phyloP scores from a whole-genome alignment of 2,888 invertebrate genomes.

The Scaptomyza polygonia region DNA sequence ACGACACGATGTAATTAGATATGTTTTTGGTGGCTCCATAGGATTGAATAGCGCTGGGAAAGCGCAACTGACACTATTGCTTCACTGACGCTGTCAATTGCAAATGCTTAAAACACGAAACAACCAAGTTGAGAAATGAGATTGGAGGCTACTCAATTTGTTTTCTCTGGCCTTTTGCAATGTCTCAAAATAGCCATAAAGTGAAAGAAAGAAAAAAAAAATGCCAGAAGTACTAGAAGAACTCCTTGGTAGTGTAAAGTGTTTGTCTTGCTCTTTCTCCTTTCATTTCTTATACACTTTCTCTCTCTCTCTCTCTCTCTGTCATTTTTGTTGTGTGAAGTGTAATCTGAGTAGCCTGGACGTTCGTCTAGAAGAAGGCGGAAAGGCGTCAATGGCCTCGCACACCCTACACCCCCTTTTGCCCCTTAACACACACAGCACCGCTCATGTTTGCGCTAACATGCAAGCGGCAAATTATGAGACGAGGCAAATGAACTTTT shows the following conservation, averaged over 20 bases:
- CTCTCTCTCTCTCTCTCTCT: constrained; percentile 1
- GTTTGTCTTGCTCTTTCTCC: constrained; percentile 23
- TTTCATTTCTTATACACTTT: neutral
- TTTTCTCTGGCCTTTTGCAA: neutral
- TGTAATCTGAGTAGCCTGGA: constrained; percentile 61
- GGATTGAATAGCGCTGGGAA: constrained; percentile 55
- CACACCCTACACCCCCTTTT: constrained; percentile 11
- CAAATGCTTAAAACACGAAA: constrained; percentile 10
- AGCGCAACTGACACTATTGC: constrained; percentile 44
- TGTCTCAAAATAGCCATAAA: constrained; percentile 63
- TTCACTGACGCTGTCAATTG: constrained; percentile 62
- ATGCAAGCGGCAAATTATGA: constrained; percentile 77
- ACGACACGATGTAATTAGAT: constrained; percentile 75
- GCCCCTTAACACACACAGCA: constrained; percentile 3
- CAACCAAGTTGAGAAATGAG: constrained; percentile 7
- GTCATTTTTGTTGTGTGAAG: constrained; percentile 18
- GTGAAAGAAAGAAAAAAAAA: constrained; percentile 16
- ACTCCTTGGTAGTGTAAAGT: constrained; percentile 54
- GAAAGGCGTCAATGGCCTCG: constrained; percentile 34
- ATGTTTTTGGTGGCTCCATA: constrained; percentile 44
- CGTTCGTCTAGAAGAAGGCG: constrained; percentile 32
- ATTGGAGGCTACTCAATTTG: constrained; percentile 2
- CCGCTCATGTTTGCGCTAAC: constrained; percentile 56
- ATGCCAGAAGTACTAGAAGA: constrained; percentile 45
- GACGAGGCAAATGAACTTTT: constrained; percentile 80